Evolutionary conservation across 2,113 vertebrate species (phyloP), one percentile per base, ranked within the genome.

Genomic region (Oophaga pumilio): DNA sequence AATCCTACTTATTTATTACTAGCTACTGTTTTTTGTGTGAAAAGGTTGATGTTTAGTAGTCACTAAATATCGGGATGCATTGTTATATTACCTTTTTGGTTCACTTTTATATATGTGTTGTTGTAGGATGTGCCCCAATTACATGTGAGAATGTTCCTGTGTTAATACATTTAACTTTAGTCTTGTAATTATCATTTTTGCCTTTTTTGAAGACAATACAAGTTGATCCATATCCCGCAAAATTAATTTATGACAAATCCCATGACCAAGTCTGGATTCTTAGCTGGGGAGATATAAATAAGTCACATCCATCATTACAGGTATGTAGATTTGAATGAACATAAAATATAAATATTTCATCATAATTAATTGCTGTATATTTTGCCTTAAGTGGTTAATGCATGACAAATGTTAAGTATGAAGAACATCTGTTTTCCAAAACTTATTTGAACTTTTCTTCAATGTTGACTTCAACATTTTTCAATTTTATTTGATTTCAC

Each of bases 231-330:
- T 93, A 96, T 22, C 98, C 98, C 0, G 94, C 96, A 71, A 98
- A 98, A 93, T 91, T 98, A 88, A 94, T 95, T 88, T 99, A 99
- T 0, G 98, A 99, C 93, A 99, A 99, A 91, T 99, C 98, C 56
- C 97, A 99, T 53, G 98, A 99, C 91, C 98, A 99, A 90, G 95
- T 99, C 43, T 99, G 97, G 97, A 94, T 99, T 82, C 94, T 98
- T 14, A 97, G 97, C 90, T 98, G 97, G 98, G 96, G 97, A 0
- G 92, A 97, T 28, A 90, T 93, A 92, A 94, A 88, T 89, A 95
- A 94, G 79, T 95, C 95, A 20, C 95, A 93, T 0, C 94, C 96
- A 18, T 94, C 95, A 0, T 93, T 99, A 82, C 97, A 99, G 97
- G 98, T 98, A 78, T 87, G 93, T 87, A 78, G 2, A 66, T 66